Evolutionary conservation across 2,113 vertebrate genomes (phyloP).

Genomic region (Oreocharis arfaki): DNA sequence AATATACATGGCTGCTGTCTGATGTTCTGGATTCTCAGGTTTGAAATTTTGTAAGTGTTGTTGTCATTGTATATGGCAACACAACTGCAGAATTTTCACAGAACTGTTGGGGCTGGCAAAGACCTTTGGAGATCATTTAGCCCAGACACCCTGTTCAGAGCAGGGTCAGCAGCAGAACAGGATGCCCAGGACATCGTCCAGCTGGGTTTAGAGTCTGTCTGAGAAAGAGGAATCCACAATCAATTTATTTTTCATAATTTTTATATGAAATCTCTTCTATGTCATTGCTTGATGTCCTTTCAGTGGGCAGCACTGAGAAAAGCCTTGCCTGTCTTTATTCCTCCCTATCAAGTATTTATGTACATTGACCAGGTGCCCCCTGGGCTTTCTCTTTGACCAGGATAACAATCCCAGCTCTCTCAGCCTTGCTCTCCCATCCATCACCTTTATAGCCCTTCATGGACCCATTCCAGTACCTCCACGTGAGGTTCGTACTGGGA

Average conservation of each 20-base stretch:
- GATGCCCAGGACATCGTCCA: background rate
- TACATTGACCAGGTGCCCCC: background rate
- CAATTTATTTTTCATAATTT: background rate
- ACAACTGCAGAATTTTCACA: background rate
- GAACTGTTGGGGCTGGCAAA: background rate
- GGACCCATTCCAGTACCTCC: background rate
- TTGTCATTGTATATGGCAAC: background rate
- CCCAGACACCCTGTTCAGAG: background rate
- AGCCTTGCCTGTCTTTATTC: background rate
- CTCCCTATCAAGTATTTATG: background rate
- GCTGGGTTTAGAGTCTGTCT: background rate
- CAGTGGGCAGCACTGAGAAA: background rate
- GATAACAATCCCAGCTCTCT: background rate
- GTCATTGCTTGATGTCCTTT: background rate
- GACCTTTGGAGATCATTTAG: background rate
- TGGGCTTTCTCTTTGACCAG: background rate
- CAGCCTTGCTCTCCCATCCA: background rate
- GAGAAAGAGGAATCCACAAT: background rate
- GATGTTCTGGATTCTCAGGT: background rate
- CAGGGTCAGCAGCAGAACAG: background rate
- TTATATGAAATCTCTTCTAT: background rate
- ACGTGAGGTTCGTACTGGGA: rapidly evolving
- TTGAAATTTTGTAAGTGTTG: background rate
- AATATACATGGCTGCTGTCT: background rate
- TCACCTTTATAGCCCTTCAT: background rate